Evolutionary conservation across 2,888 invertebrate species (phyloP).

Genomic region (Drosophila mimica): DNA sequence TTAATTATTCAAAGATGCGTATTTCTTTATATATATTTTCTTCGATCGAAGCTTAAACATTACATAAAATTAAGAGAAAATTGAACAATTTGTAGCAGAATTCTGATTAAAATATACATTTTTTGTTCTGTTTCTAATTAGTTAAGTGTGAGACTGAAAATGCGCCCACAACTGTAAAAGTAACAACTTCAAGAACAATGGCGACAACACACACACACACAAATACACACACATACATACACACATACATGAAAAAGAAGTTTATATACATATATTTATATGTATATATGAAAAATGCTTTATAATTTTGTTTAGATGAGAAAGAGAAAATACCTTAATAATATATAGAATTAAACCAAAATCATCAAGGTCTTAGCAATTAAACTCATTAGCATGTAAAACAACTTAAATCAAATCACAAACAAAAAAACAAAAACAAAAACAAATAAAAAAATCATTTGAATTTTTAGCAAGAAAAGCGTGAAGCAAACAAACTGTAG

Average conservation of each 20-base stretch:
- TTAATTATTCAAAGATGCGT: conserved; percentile 18
- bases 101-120: conserved; percentile 5
- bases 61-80: conserved; percentile 38
- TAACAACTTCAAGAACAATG: conserved; percentile 26
- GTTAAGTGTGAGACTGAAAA: conserved; percentile 76
- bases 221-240: conserved; percentile 11
- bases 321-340: conserved; percentile 65
- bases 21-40: conserved; percentile 21
- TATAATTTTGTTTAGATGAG: conserved; percentile 60
- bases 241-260: not conserved
- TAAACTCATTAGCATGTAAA: conserved; percentile 66
- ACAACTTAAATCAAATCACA: conserved; percentile 31
- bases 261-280: conserved; percentile 11
- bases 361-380: conserved; percentile 72
- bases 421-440: conserved; percentile 29
- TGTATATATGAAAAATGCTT: conserved; percentile 64
- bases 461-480: conserved; percentile 53
- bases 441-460: conserved; percentile 44
- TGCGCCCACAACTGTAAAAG: conserved; percentile 55
- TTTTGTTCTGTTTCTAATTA: conserved; percentile 44
- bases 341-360: conserved; percentile 67
- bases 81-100: conserved; percentile 37
- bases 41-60: conserved; percentile 25
- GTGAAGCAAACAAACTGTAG: conserved; percentile 39
- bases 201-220: conserved; percentile 33